Conservation (phyloP, 2,113 vertebrate species). For the Tenrec ecaudatus region DNA sequence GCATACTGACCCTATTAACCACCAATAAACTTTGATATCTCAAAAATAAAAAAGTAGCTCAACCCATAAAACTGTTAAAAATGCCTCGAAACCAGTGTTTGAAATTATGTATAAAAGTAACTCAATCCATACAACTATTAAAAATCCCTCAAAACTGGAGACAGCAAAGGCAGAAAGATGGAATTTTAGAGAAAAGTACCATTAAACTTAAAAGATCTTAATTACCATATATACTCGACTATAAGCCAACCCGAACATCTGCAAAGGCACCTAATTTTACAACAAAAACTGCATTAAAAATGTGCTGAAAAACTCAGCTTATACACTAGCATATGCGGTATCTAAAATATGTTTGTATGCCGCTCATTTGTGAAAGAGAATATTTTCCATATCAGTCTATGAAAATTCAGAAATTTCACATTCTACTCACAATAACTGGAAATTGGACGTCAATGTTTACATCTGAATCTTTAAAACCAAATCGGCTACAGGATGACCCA, state of each 20-base stretch:
- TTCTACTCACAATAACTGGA: conserved; percentile 93
- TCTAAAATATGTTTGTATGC: conserved; percentile 44
- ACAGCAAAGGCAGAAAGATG: background rate
- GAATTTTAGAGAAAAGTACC: background rate
- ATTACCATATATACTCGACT: too few relatives aligned
- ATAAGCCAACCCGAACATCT: too few relatives aligned
- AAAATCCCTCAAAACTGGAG: conserved; percentile 24
- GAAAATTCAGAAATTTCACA: conserved; percentile 58
- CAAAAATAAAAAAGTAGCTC: background rate
- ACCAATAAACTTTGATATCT: too few relatives aligned
- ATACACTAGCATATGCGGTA: background rate
- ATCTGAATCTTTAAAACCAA: conserved; percentile 96
- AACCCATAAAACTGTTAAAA: too few relatives aligned
- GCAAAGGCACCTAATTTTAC: too few relatives aligned
- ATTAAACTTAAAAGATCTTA: conserved; percentile 11
- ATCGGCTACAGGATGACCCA: conserved; percentile 94
- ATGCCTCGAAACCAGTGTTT: background rate
- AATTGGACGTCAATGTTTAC: conserved; percentile 96
- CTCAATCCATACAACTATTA: background rate
- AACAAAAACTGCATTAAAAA: too few relatives aligned
- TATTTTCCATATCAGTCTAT: conserved; percentile 17
- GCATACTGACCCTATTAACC: too few relatives aligned
- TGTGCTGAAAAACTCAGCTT: too few relatives aligned
- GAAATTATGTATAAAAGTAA: background rate
- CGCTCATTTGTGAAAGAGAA: conserved; percentile 24